Evolutionary conservation across 1,140 invertebrate species (phyloP).

Genomic region (Tenebrio molitor): DNA sequence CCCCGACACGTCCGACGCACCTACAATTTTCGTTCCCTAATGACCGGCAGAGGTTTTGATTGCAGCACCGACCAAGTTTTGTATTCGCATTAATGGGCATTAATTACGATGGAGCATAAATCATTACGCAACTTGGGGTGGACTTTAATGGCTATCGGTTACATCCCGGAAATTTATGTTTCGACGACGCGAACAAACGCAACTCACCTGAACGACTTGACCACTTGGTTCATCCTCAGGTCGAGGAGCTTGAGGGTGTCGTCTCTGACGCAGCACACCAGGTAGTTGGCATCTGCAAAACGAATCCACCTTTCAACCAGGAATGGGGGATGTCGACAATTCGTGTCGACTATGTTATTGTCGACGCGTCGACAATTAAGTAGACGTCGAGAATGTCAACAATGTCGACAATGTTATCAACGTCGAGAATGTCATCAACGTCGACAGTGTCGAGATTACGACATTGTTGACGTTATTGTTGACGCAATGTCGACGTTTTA

Average conservation of each 20-base stretch:
- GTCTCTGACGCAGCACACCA: slow-evolving; percentile 93
- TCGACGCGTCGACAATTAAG: too few relatives aligned
- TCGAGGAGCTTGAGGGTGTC: slow-evolving; percentile 96
- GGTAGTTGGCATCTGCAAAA: slow-evolving; percentile 87
- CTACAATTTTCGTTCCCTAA: slow-evolving; percentile 17
- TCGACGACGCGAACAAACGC: too few relatives aligned
- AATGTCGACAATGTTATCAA: too few relatives aligned
- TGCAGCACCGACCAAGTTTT: background rate
- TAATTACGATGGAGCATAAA: too few relatives aligned
- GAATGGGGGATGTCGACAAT: too few relatives aligned
- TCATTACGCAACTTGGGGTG: slow-evolving; percentile 15
- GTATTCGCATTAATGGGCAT: background rate
- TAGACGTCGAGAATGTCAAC: too few relatives aligned
- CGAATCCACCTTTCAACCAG: too few relatives aligned
- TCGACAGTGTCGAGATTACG: too few relatives aligned
- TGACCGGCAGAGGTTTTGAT: slow-evolving; percentile 9
- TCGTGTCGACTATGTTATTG: too few relatives aligned
- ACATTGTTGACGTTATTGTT: too few relatives aligned
- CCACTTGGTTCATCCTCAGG: slow-evolving; percentile 92
- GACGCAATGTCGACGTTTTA: too few relatives aligned
- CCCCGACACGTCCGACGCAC: slow-evolving; percentile 6
- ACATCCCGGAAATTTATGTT: background rate
- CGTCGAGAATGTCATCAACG: too few relatives aligned
- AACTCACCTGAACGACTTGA: slow-evolving; percentile 90
- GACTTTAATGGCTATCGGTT: background rate